Conservation (phyloP, 2,888 invertebrate genomes). For the Erpobdella octoculata region DNA sequence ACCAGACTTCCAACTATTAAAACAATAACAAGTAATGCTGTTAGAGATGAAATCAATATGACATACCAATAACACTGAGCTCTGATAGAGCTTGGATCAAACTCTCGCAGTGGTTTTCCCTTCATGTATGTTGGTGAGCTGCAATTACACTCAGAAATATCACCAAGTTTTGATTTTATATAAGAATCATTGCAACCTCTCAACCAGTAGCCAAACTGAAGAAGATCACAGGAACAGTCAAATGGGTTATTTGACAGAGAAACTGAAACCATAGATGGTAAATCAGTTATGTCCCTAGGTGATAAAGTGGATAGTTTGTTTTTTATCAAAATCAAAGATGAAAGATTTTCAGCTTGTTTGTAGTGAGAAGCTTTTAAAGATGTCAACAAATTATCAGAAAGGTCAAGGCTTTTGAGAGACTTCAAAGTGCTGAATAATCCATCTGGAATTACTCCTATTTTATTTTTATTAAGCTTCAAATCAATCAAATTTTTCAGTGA, state of each 20-base stretch:
- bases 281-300: background rate
- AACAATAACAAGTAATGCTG: background rate
- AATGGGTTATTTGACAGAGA: background rate
- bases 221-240: constrained; percentile 6
- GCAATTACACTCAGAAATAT: background rate
- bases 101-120: background rate
- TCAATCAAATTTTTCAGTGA: background rate
- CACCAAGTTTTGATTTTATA: background rate
- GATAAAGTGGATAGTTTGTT: background rate
- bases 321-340: background rate
- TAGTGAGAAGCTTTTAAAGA: background rate
- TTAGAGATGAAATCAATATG: background rate
- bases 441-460: background rate
- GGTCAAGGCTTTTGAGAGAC: background rate
- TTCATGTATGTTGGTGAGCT: constrained; percentile 5
- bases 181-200: background rate
- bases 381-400: background rate
- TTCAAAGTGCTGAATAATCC: background rate
- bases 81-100: constrained; percentile 10
- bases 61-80: constrained; percentile 2
- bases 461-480: background rate
- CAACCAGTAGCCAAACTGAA: background rate
- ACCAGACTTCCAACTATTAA: background rate
- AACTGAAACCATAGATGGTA: background rate
- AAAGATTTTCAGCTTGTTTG: background rate